These are phyloP conservation scores for Chiloscyllium plagiosum DNA, from an alignment of 2,113 vertebrate species.

Conservation along the genomic window DNA sequence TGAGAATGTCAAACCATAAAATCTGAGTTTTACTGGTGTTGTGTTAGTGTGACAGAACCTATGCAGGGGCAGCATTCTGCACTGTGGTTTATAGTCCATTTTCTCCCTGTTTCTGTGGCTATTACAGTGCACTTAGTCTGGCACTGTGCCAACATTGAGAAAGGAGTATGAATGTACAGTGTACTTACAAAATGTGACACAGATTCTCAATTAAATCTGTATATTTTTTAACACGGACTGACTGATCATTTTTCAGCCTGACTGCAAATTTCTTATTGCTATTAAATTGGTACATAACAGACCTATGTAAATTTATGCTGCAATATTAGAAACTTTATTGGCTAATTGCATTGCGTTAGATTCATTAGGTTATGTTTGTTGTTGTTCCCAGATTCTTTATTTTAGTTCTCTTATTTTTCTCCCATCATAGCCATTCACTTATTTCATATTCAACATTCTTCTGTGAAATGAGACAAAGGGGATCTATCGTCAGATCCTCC, in stretches of 20 bases:
- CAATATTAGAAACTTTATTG: not conserved
- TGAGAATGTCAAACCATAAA: slow-evolving; percentile 35
- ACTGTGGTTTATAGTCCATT: slow-evolving; percentile 33
- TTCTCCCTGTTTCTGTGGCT: slow-evolving; percentile 35
- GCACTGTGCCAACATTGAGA: slow-evolving; percentile 24
- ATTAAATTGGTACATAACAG: not conserved
- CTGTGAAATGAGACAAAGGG: not conserved
- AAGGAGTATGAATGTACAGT: not conserved
- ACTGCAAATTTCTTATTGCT: not conserved
- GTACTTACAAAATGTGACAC: slow-evolving; percentile 14
- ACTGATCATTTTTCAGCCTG: slow-evolving; percentile 1
- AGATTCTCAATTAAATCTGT: slow-evolving; percentile 30
- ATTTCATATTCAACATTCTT: not conserved
- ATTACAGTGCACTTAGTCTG: slow-evolving; percentile 37
- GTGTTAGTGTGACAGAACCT: slow-evolving; percentile 12
- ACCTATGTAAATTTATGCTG: not conserved
- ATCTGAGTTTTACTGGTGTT: slow-evolving; percentile 21
- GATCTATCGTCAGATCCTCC: not conserved
- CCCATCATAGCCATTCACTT: not conserved
- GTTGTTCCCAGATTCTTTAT: not conserved
- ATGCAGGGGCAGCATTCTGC: slow-evolving; percentile 3
- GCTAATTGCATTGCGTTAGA: not conserved
- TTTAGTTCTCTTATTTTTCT: not conserved
- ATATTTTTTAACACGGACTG: not conserved
- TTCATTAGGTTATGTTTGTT: not conserved